These are phyloP conservation scores for Siderastrea radians DNA, from an alignment of 92 coral and sea anemone species.

Conservation along the genomic window DNA sequence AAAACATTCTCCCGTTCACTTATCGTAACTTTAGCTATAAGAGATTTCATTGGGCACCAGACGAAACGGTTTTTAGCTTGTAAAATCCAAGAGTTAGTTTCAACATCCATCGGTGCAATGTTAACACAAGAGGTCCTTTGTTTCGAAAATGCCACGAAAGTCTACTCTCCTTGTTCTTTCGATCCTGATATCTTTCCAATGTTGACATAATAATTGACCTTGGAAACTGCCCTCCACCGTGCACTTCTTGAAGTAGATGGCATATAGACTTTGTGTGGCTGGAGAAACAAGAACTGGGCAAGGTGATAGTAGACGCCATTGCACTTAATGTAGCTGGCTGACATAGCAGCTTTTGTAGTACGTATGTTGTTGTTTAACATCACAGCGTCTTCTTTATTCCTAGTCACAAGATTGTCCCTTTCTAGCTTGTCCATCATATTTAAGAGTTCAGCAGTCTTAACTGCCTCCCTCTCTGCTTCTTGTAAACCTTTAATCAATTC, in stretches of 20 bases:
- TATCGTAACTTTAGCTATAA: no score
- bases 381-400: not conserved
- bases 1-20: no score
- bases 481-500: slow-evolving; percentile 18
- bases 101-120: not conserved
- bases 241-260: not conserved
- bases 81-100: no score
- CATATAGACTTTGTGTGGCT: not conserved
- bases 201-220: not conserved
- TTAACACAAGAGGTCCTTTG: not conserved
- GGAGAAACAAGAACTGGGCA: not conserved
- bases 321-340: no score
- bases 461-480: slow-evolving; percentile 24
- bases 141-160: not conserved
- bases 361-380: not conserved
- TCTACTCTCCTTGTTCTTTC: not conserved
- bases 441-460: slow-evolving; percentile 21
- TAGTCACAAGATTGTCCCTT: slow-evolving; percentile 2
- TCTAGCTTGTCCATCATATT: not conserved
- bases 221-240: not conserved
- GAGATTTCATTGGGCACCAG: no score
- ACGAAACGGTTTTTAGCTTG: no score
- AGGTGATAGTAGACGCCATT: not conserved
- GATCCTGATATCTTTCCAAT: not conserved
- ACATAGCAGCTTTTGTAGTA: no score